Evolutionary conservation across 2,888 invertebrate species (phyloP), one percentile per base, ranked within the genome.

Genomic region (Siphlonurus alternatus): DNA sequence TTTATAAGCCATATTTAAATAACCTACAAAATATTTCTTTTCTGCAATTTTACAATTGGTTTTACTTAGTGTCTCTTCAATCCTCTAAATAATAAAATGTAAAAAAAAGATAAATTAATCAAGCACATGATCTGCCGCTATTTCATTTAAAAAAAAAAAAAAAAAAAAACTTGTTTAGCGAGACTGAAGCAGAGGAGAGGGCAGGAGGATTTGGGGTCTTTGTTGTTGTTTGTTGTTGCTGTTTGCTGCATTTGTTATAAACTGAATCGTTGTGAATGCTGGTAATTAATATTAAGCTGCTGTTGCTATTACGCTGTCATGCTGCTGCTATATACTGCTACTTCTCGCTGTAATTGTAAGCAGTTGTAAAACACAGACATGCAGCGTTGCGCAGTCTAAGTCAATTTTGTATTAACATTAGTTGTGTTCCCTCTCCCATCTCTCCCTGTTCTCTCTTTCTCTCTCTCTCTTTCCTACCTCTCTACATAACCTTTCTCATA

Each of bases 161-260:
- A 38, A 10, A 10, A 10, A 38, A 5, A 38, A 38, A 5, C 15
- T 38, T 38, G 38, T 38, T 38, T 38, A 38, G 38, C 5, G 38
- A 38, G 38, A 38, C 38, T 38, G 38, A 38, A 38, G 38, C n/a
- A n/a, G n/a, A 10, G 38, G 38, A 38, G 38, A 38, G 38, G 38
- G 38, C 38, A 38, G 38, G 38, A 38, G 38, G 38, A 38, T 38
- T 38, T 38, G 5, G 38, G 38, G 38, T 38, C 38, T 38, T 38
- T 15, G 38, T 56, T 56, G 22, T 56, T 56, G 56, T 56, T n/a
- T 56, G 56, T 56, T 56, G 56, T 56, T 56, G 56, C 56, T 56
- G 56, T 56, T n/a, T n/a, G n/a, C n/a, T 56, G 56, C 56, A 56
- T 56, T 56, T 56, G 56, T 56, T 56, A 56, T 38, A 38, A 38